phyloP scores from a whole-genome alignment of 2,113 vertebrate species.

The Phycodurus eques region DNA sequence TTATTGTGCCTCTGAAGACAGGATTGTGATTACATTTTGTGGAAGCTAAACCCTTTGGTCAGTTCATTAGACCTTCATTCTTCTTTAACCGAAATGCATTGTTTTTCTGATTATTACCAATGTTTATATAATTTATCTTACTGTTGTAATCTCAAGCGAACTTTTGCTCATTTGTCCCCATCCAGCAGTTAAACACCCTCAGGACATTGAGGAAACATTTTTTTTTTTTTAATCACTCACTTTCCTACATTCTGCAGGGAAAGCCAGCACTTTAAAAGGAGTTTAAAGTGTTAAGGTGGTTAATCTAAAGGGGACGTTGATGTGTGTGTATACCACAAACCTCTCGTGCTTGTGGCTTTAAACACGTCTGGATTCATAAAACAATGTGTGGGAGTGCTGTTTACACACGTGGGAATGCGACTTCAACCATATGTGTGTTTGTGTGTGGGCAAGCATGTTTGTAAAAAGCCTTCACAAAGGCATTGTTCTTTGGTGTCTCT shows the following conservation, averaged over 20 bases:
- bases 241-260: slow-evolving; percentile 40
- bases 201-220: slow-evolving; percentile 38
- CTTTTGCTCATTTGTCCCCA: slow-evolving; percentile 45
- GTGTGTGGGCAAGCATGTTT: slow-evolving; percentile 14
- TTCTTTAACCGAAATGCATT: slow-evolving; percentile 36
- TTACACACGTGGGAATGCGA: slow-evolving; percentile 8
- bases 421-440: slow-evolving; percentile 25
- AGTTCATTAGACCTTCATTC: slow-evolving; percentile 27
- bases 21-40: background rate
- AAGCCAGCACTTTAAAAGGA: slow-evolving; percentile 35
- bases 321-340: slow-evolving; percentile 1
- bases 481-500: slow-evolving; percentile 60
- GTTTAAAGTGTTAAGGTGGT: slow-evolving; percentile 65
- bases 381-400: slow-evolving; percentile 6
- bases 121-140: slow-evolving; percentile 31
- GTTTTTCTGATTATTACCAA: slow-evolving; percentile 26
- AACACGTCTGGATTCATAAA: slow-evolving; percentile 18
- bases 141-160: slow-evolving; percentile 37
- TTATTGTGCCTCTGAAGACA: no score
- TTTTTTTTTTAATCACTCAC: slow-evolving; percentile 5
- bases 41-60: slow-evolving; percentile 6
- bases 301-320: slow-evolving; percentile 52
- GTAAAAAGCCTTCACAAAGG: slow-evolving; percentile 48
- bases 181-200: slow-evolving; percentile 20
- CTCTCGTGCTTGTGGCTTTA: slow-evolving; percentile 11